Evolutionary conservation across 37 sponge, comb jelly and placozoan genomes (phyloP).

Genomic region (Aphrocallistes beatrix): DNA sequence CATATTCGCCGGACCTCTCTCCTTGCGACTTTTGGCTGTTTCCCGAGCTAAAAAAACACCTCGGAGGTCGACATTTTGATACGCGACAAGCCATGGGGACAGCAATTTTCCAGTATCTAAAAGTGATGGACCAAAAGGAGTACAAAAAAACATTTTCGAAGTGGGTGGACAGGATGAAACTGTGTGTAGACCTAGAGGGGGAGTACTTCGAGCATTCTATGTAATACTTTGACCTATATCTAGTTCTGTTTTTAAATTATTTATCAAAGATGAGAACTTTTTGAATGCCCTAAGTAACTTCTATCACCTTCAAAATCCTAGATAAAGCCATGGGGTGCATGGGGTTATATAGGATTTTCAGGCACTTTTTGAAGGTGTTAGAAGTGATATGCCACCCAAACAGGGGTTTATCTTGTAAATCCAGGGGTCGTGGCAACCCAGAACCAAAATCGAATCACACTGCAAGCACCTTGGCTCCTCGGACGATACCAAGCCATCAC

Average conservation of each 20-base stretch:
- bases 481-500: too few relatives aligned
- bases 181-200: background rate
- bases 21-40: constrained; percentile 11
- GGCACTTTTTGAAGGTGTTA: too few relatives aligned
- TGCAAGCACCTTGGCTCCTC: too few relatives aligned
- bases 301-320: too few relatives aligned
- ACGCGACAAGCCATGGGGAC: background rate
- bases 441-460: too few relatives aligned
- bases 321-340: too few relatives aligned
- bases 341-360: too few relatives aligned
- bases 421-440: too few relatives aligned
- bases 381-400: too few relatives aligned
- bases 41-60: background rate
- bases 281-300: background rate
- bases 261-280: background rate
- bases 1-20: background rate
- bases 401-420: too few relatives aligned
- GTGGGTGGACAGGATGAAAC: background rate
- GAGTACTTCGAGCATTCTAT: background rate
- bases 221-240: background rate
- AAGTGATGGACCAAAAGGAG: background rate
- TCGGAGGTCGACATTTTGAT: background rate
- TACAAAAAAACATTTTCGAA: background rate
- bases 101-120: background rate
- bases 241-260: background rate